Base-by-base conservation (phyloP, 2,888 invertebrate species). In the Lasioglossum oenotherae region DNA sequence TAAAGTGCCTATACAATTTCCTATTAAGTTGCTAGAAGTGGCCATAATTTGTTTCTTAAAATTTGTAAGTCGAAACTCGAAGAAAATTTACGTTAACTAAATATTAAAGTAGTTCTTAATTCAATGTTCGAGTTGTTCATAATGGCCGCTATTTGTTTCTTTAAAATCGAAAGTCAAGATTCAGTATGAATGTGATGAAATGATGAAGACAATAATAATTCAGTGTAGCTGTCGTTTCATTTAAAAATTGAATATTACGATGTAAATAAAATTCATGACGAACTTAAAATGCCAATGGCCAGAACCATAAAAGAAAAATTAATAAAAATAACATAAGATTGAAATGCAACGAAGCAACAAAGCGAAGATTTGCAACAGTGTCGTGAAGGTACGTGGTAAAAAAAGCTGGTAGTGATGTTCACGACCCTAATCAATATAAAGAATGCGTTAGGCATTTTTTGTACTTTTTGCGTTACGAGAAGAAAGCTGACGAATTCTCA, bases 401-500 rank as follows among this genome's bases (percentile, higher is more conserved):
- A 23, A 69, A 38, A 69, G 69, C 23, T 4, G 23, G 38, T n/a
- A 2, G 2, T 23, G 38, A 41, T 71, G 38, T 38, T 8, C 12
- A 12, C n/a, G 23, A 57, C n/a, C 8, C 57, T 57, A 57, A n/a
- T 57, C n/a, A n/a, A n/a, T 57, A 57, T n/a, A 57, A 57, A 57
- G 57, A 57, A 57, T n/a, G n/a, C 12, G 67, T 67, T 19, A 49
- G 16, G 10, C 14, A 44, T 53, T 72, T 72, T 72, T 46, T 46
- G 31, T 46, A 19, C 19, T 67, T 60, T 49, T 14, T 35, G 57
- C 41, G 19, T n/a, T 10, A 23, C 6, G 27, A 31, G 35, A 38
- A 23, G 27, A 44, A 57, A 77, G 19, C 6, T n/a, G 41, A 80
- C 46, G 35, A 64, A 78, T 78, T 75, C 53, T n/a, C 57, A 31